Conservation (phyloP, 2,888 invertebrate genomes). For the Abrostola triplasia region DNA sequence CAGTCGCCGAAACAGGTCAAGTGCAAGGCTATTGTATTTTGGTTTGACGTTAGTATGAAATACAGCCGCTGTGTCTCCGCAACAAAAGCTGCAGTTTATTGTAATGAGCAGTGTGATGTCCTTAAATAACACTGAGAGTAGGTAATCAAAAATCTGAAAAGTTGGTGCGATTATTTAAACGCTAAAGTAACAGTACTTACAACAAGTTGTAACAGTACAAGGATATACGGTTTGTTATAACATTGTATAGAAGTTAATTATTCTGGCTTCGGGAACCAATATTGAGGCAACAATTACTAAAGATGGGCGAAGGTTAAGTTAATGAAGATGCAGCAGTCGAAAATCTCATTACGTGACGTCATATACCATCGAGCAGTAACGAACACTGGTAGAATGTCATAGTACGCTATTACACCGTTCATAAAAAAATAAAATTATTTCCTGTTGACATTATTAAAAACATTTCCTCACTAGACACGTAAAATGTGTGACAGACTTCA, state of each 20-base stretch:
- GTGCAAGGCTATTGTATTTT: conserved; percentile 71
- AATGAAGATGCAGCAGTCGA: too few relatives aligned
- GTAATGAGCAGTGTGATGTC: conserved; percentile 3
- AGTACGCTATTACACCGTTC: not conserved
- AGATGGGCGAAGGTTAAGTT: too few relatives aligned
- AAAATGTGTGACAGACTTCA: conserved; percentile 7
- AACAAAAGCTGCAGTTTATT: conserved; percentile 25
- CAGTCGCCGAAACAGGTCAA: conserved; percentile 62
- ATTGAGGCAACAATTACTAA: too few relatives aligned
- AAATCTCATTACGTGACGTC: not conserved
- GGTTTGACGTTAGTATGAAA: conserved; percentile 54
- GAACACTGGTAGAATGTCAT: not conserved
- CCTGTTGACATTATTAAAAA: conserved; percentile 4
- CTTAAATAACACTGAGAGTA: conserved; percentile 3
- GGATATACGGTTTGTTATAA: too few relatives aligned
- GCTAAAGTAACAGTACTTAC: too few relatives aligned
- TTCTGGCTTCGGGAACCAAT: too few relatives aligned
- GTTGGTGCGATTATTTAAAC: too few relatives aligned
- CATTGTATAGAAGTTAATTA: too few relatives aligned
- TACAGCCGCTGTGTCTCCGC: conserved; percentile 44
- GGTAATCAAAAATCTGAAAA: not conserved
- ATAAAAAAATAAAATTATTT: conserved; percentile 10
- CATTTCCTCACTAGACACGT: conserved; percentile 17
- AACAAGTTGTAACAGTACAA: not conserved
- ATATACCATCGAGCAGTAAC: not conserved